A percentile compares a stretch with the other conserved stretches of the same genome.
phyloP scores from a whole-genome alignment of 2,113 vertebrate genomes.

The Oceanodroma tethys region DNA sequence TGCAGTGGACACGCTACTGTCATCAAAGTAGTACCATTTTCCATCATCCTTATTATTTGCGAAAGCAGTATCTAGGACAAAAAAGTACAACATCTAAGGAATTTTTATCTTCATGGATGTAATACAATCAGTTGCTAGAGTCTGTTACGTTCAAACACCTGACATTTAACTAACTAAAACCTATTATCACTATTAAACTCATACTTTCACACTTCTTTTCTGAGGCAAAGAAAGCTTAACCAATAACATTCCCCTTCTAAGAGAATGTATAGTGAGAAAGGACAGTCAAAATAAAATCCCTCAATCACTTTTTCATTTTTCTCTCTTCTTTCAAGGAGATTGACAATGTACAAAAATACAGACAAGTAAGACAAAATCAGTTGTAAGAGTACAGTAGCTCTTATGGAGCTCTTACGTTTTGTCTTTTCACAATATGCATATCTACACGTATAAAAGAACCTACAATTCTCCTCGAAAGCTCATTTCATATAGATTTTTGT shows the following conservation, averaged over 20 bases:
- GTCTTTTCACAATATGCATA: neutral
- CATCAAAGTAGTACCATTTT: constrained; percentile 98
- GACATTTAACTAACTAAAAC: neutral
- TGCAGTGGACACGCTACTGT: constrained; percentile 92
- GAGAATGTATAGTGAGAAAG: neutral
- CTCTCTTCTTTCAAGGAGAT: neutral
- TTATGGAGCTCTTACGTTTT: rapidly evolving
- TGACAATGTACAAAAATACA: neutral
- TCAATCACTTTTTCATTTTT: neutral
- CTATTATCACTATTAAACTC: neutral
- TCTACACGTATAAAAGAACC: neutral
- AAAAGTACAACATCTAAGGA: neutral
- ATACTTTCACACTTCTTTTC: neutral
- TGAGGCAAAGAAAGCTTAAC: neutral
- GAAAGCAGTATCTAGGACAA: constrained; percentile 89
- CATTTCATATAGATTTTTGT: neutral
- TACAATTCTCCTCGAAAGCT: neutral
- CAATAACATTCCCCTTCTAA: neutral
- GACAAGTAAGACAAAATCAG: neutral
- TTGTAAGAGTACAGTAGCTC: neutral
- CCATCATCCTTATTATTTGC: constrained; percentile 94
- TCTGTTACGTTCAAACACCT: neutral
- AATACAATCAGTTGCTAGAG: neutral
- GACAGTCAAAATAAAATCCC: neutral
- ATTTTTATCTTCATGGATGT: neutral